These are phyloP conservation scores for Drosophila anceps DNA, from an alignment of 2,888 invertebrate species.

Conservation along the genomic window DNA sequence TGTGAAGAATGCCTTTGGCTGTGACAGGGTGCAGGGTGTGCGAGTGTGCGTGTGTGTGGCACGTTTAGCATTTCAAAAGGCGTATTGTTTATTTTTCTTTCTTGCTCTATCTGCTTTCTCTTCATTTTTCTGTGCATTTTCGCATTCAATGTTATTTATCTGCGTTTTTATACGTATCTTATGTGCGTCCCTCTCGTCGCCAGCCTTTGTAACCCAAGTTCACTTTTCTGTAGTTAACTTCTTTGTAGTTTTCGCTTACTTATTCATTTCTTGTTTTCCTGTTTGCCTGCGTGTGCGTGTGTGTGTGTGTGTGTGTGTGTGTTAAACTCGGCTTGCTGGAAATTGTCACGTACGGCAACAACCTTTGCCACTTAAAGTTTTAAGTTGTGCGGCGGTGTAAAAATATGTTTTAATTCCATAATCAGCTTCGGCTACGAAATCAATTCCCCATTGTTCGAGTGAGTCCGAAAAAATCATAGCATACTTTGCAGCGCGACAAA, in stretches of 20 bases:
- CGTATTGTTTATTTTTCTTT: constrained; percentile 67
- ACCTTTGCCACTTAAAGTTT: constrained; percentile 78
- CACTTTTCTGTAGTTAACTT: constrained; percentile 73
- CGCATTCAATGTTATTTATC: constrained; percentile 76
- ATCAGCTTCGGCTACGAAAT: constrained; percentile 69
- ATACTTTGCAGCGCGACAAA: constrained; percentile 61
- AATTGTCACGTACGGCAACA: constrained; percentile 72
- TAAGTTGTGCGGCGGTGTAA: constrained; percentile 53
- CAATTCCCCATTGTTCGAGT: constrained; percentile 68
- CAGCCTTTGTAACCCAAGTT: constrained; percentile 71
- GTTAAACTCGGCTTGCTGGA: constrained; percentile 61
- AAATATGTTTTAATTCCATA: constrained; percentile 78
- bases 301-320: constrained; percentile 26
- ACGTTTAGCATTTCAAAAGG: constrained; percentile 81
- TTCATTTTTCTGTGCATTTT: constrained; percentile 49
- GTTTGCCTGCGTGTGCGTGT: not conserved
- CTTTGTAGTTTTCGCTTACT: constrained; percentile 73
- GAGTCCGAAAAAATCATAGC: constrained; percentile 58
- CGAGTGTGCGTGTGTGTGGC: constrained; percentile 40
- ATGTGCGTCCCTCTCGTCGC: not conserved
- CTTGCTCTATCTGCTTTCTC: constrained; percentile 24
- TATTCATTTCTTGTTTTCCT: constrained; percentile 55
- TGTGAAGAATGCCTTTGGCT: constrained; percentile 63
- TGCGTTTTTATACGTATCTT: constrained; percentile 46
- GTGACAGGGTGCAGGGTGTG: constrained; percentile 20